A percentile compares a stretch with the other conserved stretches of the same genome.
Evolutionary conservation across 2,113 vertebrate genomes (phyloP).

Genomic region (Aegotheles bennettii): DNA sequence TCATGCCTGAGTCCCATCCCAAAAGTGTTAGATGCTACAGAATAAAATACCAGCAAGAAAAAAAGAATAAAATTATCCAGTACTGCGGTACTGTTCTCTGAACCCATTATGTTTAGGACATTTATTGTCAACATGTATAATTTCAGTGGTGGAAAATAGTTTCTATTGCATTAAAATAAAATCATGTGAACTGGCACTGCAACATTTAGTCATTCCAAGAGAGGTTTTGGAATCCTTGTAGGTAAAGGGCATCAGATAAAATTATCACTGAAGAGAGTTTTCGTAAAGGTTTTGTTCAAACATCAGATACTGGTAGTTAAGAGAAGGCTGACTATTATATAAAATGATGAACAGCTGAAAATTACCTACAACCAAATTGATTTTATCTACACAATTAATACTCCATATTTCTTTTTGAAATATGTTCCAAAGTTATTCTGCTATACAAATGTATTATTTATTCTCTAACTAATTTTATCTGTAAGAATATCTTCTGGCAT

Average conservation of each 20-base stretch:
- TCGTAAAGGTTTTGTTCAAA: background rate
- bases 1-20: accelerated
- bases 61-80: background rate
- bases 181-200: background rate
- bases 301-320: background rate
- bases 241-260: background rate
- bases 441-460: background rate
- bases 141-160: background rate
- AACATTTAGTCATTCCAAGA: background rate
- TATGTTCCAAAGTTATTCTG: background rate
- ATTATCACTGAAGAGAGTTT: background rate
- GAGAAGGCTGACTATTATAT: background rate
- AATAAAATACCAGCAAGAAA: background rate
- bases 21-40: background rate
- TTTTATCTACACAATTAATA: background rate
- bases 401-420: background rate
- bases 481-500: background rate
- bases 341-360: background rate
- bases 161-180: background rate
- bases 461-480: background rate
- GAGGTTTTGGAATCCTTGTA: background rate
- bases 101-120: background rate
- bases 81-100: background rate
- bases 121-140: background rate
- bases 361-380: background rate